phyloP scores from a whole-genome alignment of 2,888 invertebrate species.

The Drosophila mimetica region DNA sequence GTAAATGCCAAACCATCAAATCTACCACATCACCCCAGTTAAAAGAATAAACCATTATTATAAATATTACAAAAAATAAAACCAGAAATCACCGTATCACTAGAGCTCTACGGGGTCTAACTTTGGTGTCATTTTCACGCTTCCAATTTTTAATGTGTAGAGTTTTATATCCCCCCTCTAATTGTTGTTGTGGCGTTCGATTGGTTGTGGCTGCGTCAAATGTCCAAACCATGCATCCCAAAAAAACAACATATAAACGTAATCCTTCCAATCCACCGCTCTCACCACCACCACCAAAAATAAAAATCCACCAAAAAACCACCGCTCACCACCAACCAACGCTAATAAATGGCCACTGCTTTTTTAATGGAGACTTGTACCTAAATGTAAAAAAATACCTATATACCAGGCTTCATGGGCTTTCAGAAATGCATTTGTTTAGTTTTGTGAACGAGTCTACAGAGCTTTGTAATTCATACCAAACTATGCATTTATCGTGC shows the following conservation, averaged over 20 bases:
- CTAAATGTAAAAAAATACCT: constrained; percentile 36
- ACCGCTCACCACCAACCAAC: constrained; percentile 50
- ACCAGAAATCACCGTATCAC: constrained; percentile 76
- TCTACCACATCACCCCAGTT: constrained; percentile 57
- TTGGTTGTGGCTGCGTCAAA: constrained; percentile 69
- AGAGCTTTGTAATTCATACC: constrained; percentile 27
- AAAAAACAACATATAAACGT: constrained; percentile 41
- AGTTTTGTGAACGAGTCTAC: constrained; percentile 1
- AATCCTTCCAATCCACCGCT: constrained; percentile 44
- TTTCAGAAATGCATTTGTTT: constrained; percentile 24
- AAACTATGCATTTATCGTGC: constrained; percentile 58
- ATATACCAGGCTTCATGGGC: constrained; percentile 19
- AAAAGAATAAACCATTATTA: constrained; percentile 59
- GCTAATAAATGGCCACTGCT: constrained; percentile 61
- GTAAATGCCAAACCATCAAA: constrained; percentile 45
- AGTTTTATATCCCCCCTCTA: constrained; percentile 42
- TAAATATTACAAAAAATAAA: constrained; percentile 38
- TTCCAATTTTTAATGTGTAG: constrained; percentile 60
- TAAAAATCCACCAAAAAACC: constrained; percentile 24
- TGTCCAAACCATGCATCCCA: constrained; percentile 43
- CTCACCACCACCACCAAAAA: constrained; percentile 33
- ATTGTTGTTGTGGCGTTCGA: constrained; percentile 64
- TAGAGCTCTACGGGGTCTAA: constrained; percentile 76
- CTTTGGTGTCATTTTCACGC: constrained; percentile 80
- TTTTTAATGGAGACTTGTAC: constrained; percentile 36